Base-by-base conservation (phyloP, 2,797 vertebrate species). In the Coregonus suidteri region DNA sequence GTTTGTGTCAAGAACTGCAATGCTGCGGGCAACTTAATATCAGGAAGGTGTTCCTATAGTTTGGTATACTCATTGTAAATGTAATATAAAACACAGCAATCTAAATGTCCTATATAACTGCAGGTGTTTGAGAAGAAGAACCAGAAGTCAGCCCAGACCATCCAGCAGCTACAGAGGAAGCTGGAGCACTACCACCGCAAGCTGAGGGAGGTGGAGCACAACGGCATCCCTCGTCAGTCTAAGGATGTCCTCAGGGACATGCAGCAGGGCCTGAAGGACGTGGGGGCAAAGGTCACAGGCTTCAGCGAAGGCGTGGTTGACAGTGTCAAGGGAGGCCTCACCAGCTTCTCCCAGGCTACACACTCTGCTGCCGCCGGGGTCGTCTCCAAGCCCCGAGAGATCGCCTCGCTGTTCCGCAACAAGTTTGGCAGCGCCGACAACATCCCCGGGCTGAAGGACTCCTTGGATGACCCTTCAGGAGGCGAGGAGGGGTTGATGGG, bases 61-160 rank as follows among this genome's bases (percentile, higher is more conserved):
- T 47, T 47, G 41, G 41, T 13, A 47, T 47, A 47, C 41, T 47
- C 41, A 47, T 2, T 47, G 41, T 47, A 47, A 47, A 47, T 47
- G 41, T 47, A 9, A 11, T 41, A 41, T 47, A 11, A 47, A 11
- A 47, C 9, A 47, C 41, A 13, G 41, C 9, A 47, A 47, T 6
- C 16, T 71, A 71, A 71, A 41, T 53, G 25, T 67, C 41, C 6
- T 54, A n/a, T 41, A 62, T 64, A 51, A 25, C 34, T 75, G 62
- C 85, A 95, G 94, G 94, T 99, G 70, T 99, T 99, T 84, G 98
- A 99, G 92, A 99, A 99, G 88, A 99, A 99, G 84, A 99, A 99
- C 90, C 98, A 99, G 90, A 99, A 98, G 88, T 98, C 98, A 0
- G 97, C 97, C 0, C 97, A 98, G 81, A 97, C 94, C 79, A 99